Evolutionary conservation across 92 coral and sea anemone species (phyloP), one percentile per base, ranked within the genome.

Genomic region (Paragorgia papillata): DNA sequence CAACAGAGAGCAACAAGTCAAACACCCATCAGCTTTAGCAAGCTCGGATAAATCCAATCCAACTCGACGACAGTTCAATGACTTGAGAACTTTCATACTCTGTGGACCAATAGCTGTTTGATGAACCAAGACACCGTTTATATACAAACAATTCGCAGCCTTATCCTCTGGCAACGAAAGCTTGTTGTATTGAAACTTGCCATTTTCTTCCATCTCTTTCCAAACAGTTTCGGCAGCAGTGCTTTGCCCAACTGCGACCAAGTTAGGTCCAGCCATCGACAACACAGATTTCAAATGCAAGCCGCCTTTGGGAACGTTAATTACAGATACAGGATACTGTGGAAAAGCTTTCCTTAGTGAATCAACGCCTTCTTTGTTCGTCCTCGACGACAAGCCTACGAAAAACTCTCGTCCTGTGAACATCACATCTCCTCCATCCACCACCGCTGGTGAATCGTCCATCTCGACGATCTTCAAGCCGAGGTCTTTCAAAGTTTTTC

Each of bases 341-440:
- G 95, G 89, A 74, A 94, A 94, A 17, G 87, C 90, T 66, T 91
- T 56, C n/a, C 80, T 87, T 43, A 94, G 14, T 20, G 53, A 33
- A 2, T 73, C 85, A 1, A 88, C 43, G 28, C 98, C 92, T 19
- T 89, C 95, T 32, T 66, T 37, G 10, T 37, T 37, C 43, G 43
- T 37, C 43, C 12, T 62, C 62, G 15, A 92, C 82, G 15, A 92
- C 81, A 13, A 41, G 20, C 98, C 98, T 48, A 94, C 97, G 39
- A 94, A 82, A 54, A 94, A 91, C 62, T 94, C 98, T 34, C 76
- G 82, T 3, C 98, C 98, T 0, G 98, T 94, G 70, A 94, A 94
- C 49, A 94, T 84, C 0, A 94, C 98, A 81, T 94, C 98, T 0
- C 98, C 98, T 0, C 98, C 98, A 49, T 94, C 98, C 24, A 94